phyloP scores from a whole-genome alignment of 2,888 invertebrate species.

The Caenorhabditis virilis region DNA sequence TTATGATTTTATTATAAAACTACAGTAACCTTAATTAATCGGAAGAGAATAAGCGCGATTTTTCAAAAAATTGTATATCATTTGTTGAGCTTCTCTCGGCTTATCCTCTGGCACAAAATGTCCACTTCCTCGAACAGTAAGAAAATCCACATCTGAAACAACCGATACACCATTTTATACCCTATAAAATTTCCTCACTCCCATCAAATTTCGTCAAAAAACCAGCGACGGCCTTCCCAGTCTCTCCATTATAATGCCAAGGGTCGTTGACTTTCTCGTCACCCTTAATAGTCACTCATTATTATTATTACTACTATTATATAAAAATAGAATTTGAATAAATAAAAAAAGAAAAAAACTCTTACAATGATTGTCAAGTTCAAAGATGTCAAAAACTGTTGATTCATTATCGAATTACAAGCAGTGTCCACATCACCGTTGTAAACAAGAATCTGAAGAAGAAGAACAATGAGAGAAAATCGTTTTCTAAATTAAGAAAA shows the following conservation, averaged over 20 bases:
- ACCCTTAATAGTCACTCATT: neutral
- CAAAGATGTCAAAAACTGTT: constrained; percentile 59
- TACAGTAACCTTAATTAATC: no score
- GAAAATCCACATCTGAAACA: constrained; percentile 49
- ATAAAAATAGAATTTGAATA: neutral
- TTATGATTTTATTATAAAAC: no score
- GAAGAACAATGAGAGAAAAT: no score
- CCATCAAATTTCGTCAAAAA: constrained; percentile 33
- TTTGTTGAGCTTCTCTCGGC: constrained; percentile 53
- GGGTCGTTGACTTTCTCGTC: constrained; percentile 27
- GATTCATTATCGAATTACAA: constrained; percentile 72
- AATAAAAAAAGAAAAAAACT: neutral
- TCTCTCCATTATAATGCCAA: constrained; percentile 42
- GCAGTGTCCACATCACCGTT: constrained; percentile 73
- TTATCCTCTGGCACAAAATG: constrained; percentile 57
- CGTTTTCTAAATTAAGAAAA: neutral
- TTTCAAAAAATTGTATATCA: constrained; percentile 53
- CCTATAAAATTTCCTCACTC: constrained; percentile 14
- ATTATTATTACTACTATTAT: neutral
- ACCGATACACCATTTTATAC: neutral
- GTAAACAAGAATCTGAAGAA: constrained; percentile 69
- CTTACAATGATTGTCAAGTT: constrained; percentile 41
- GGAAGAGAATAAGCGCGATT: constrained; percentile 45
- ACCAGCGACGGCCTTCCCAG: constrained; percentile 38
- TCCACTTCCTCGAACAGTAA: constrained; percentile 55